Evolutionary conservation across 2,888 invertebrate species (phyloP).

Genomic region (Scaeva pyrastri): DNA sequence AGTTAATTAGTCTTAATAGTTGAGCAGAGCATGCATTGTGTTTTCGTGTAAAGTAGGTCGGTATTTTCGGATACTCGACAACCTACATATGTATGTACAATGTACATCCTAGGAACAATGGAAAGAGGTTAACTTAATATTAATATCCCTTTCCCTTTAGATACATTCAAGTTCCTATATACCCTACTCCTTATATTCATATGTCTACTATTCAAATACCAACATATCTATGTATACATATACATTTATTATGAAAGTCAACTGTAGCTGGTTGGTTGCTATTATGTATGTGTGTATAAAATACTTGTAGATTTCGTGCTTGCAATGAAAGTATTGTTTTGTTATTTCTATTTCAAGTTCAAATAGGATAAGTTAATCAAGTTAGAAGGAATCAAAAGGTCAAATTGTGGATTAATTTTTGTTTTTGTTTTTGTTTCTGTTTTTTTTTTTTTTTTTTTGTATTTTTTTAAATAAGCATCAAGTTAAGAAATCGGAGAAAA

Average conservation of each 20-base stretch:
- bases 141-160: neutral
- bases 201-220: neutral
- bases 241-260: no score
- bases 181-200: no score
- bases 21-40: constrained; percentile 30
- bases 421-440: no score
- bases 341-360: neutral
- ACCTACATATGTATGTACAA: no score
- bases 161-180: no score
- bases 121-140: neutral
- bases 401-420: neutral
- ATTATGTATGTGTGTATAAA: no score
- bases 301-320: constrained; percentile 13
- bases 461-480: no score
- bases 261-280: no score
- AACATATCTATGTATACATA: neutral
- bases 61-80: neutral
- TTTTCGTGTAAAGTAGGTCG: constrained; percentile 43
- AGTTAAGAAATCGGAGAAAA: no score
- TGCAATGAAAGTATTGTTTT: neutral
- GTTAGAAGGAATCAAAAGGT: neutral
- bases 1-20: constrained; percentile 57
- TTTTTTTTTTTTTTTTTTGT: neutral
- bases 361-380: neutral
- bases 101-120: neutral